phyloP scores from a whole-genome alignment of 2,113 vertebrate genomes.

The Pachycephala philippinensis region DNA sequence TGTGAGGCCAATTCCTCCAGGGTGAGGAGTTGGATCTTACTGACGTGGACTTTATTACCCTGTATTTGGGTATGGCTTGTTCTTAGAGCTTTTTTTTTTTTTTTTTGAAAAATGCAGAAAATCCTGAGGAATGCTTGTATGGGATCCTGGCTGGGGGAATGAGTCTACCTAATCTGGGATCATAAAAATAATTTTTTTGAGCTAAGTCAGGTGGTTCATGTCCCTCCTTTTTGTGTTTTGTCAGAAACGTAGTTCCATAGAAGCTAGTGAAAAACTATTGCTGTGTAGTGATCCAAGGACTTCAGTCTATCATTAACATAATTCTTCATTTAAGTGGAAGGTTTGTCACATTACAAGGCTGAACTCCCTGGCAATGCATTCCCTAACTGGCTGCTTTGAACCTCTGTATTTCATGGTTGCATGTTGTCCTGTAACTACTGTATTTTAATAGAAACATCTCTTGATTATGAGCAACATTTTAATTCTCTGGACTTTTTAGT shows the following conservation, averaged over 20 bases:
- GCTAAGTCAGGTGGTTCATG: neutral
- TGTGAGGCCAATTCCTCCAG: neutral
- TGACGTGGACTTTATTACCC: neutral
- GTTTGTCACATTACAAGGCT: neutral
- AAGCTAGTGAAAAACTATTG: neutral
- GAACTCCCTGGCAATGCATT: neutral
- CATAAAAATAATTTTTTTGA: neutral
- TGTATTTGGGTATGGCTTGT: neutral
- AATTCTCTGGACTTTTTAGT: neutral
- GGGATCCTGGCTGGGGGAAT: neutral
- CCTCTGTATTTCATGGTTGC: neutral
- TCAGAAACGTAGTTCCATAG: neutral
- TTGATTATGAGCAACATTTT: neutral
- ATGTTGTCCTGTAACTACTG: neutral
- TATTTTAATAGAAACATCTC: neutral
- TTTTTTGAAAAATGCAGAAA: neutral
- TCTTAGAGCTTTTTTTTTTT: neutral
- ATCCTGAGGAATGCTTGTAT: neutral
- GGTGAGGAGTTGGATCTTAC: neutral
- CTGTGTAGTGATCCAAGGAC: neutral
- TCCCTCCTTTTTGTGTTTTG: neutral
- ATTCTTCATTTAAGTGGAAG: neutral
- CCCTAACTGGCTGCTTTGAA: neutral
- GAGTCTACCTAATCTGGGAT: neutral
- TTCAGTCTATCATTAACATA: neutral